Base-by-base conservation (phyloP, 2,113 vertebrate species). In the Eupsittula cactorum region DNA sequence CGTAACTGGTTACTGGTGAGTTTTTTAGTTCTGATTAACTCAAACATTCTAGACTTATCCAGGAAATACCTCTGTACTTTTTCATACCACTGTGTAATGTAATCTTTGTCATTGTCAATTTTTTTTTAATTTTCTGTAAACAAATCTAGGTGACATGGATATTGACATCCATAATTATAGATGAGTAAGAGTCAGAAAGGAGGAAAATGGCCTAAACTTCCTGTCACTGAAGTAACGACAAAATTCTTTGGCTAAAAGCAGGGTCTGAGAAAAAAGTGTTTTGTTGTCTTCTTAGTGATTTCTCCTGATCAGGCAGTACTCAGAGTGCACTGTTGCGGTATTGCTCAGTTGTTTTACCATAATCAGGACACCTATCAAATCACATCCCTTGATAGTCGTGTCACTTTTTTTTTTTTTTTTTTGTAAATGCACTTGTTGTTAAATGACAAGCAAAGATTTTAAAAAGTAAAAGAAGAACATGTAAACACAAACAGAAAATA, bases 1-100 rank as follows among this genome's bases (percentile, higher is more conserved):
- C 24, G 8, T 85, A 83, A 78, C 42, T 52, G 42, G 50, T 73
- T n/a, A 33, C 60, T 47, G 35, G 44, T 75, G 62, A 17, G 24
- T 37, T 83, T 88, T 92, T 90, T 18, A 85, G 79, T 10, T 86
- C 55, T 71, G 52, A 79, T 88, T 90, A 94, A 88, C 21, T 44
- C 29, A 69, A 82, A 59, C 46, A 60, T 88, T 70, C 29, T 63
- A 50, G 80, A 55, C 79, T 82, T 76, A 86, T 29, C 46, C 88
- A 95, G 93, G 94, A 96, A 97, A 91, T 94, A 82, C 70, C 63
- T 90, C 74, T 95, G 63, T 49, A 46, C 46, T 44, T 92, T 88
- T 96, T 95, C 82, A 95, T 75, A 41, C 60, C 20, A 41, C 24
- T 49, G 1, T 0, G 8, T 81, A 67, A 46, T 62, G 8, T 81